Conservation (phyloP, 2,888 invertebrate species). For the Pyrrhosoma nymphula region DNA sequence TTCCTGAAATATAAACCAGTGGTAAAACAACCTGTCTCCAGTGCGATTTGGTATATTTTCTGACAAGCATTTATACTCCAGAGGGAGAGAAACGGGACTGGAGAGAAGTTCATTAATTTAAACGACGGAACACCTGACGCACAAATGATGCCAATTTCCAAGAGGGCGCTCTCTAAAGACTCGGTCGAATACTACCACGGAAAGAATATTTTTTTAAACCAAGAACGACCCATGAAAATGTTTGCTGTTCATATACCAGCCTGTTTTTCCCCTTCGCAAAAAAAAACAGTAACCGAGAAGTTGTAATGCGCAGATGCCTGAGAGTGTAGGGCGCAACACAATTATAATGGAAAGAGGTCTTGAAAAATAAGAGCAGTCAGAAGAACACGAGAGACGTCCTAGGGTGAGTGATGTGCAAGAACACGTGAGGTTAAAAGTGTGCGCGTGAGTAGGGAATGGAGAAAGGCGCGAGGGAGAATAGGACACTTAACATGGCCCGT, state of each 20-base stretch:
- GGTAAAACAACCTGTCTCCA: background rate
- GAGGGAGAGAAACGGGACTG: background rate
- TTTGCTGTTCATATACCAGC: background rate
- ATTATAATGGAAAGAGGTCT: slow-evolving; percentile 3
- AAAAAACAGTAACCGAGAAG: no score
- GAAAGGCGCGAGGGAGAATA: background rate
- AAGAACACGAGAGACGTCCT: background rate
- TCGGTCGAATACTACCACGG: background rate
- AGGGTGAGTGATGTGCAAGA: background rate
- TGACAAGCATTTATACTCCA: background rate
- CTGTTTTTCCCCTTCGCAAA: no score
- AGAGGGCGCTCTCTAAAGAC: background rate
- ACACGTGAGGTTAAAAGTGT: slow-evolving; percentile 37
- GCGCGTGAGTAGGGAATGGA: background rate
- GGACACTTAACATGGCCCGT: slow-evolving; percentile 22
- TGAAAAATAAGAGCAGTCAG: background rate
- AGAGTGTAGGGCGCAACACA: background rate
- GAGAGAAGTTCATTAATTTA: background rate
- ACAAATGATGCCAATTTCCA: slow-evolving; percentile 2
- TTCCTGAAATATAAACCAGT: background rate
- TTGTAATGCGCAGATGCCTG: no score
- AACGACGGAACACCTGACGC: slow-evolving; percentile 1
- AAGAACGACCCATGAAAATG: background rate
- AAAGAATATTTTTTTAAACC: background rate
- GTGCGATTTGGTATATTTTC: background rate